Evolutionary conservation across 2,888 invertebrate genomes (phyloP).

Genomic region (Ferrisia virgata): DNA sequence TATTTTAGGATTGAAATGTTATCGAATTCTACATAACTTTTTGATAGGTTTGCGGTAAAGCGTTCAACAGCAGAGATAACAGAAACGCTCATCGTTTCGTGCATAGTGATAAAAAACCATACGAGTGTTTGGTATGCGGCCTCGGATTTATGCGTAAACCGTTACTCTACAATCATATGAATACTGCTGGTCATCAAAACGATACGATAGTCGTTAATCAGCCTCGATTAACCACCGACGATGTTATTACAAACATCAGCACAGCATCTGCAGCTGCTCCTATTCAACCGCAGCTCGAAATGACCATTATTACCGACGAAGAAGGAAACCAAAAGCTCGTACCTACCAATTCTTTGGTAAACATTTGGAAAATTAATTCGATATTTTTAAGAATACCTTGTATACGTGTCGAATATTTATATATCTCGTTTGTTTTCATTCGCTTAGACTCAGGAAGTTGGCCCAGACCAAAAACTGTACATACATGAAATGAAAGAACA

Average conservation of each 20-base stretch:
- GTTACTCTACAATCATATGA: constrained; percentile 73
- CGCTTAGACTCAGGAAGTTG: constrained; percentile 34
- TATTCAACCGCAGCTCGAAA: constrained; percentile 53
- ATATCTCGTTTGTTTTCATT: not conserved
- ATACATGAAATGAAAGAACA: constrained; percentile 42
- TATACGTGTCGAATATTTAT: not conserved
- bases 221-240: constrained; percentile 62
- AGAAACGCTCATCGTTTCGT: constrained; percentile 80
- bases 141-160: constrained; percentile 82
- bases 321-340: constrained; percentile 50
- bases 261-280: constrained; percentile 51
- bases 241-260: constrained; percentile 47
- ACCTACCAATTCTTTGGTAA: constrained; percentile 48
- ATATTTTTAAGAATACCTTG: not conserved
- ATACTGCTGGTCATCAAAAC: constrained; percentile 67
- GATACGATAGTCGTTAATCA: constrained; percentile 81
- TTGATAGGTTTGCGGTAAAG: constrained; percentile 71
- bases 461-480: constrained; percentile 25
- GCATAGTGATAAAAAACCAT: constrained; percentile 82
- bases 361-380: not conserved
- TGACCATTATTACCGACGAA: constrained; percentile 52
- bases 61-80: constrained; percentile 80
- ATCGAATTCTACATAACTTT: too few species aligned
- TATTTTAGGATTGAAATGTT: too few species aligned
- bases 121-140: constrained; percentile 77